Base-by-base conservation (phyloP, 2,888 invertebrate genomes). In the Lepeophtheirus nordmannii region DNA sequence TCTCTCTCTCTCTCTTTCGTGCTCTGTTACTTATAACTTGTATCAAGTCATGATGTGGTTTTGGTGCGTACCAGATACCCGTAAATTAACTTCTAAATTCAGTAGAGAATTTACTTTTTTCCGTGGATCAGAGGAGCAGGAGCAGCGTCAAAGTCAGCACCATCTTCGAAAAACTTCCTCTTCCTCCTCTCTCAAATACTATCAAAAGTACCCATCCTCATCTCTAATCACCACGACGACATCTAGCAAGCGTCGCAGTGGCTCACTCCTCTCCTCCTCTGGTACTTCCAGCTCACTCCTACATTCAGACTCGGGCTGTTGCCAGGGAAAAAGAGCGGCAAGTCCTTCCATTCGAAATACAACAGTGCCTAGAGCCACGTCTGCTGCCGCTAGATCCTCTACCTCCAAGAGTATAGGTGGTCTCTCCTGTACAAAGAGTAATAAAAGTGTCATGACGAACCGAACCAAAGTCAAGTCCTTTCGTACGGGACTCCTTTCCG, bases 21-120 rank as follows among this genome's bases (percentile, higher is more conserved):
- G 2, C 53, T 46, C 53, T 14, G 30, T 7, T 30, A 30, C 30
- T n/a, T n/a, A n/a, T n/a, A n/a, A n/a, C n/a, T n/a, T 30, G 30
- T 46, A 14, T 46, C 53, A 46, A 46, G 53, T 17, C 53, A 46
- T 14, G 14, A 46, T 46, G 53, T 46, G 53, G 53, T 46, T 46
- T 46, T 46, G 53, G 53, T 46, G 53, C 53, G 17, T 46, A 17
- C 53, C 53, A 17, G 53, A 46, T 46, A 46, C n/a, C 53, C 53
- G 53, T 17, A 46, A 46, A 46, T 17, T 46, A 8, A 46, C n/a
- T 17, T 46, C 53, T 8, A 46, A 46, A 17, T 46, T 46, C 53
- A 46, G 53, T 17, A 14, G 53, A 46, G 53, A 46, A 17, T 46
- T 46, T 46, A n/a, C 14, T 3, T n/a, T 46, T 46, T 46, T 46